These are phyloP conservation scores for Cataglyphis altisquamis DNA, from an alignment of 2,888 invertebrate genomes.

Conservation along the genomic window DNA sequence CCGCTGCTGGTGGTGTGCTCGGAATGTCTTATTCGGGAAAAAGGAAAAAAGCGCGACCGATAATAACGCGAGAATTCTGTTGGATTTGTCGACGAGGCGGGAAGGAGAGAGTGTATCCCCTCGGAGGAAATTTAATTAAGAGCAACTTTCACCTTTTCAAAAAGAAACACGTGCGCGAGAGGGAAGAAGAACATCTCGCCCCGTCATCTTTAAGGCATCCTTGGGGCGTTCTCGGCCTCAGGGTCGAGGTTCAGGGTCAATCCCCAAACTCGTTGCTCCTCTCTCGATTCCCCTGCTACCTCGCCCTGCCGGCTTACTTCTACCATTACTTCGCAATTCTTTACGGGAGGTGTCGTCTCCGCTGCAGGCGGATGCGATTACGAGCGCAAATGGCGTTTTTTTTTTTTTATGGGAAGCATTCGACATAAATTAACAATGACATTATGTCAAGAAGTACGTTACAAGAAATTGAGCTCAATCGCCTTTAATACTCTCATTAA, in stretches of 20 bases:
- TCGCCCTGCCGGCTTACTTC: constrained; percentile 49
- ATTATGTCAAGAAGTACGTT: neutral
- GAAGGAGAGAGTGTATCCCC: constrained; percentile 46
- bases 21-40: constrained; percentile 57
- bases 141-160: constrained; percentile 59
- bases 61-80: constrained; percentile 67
- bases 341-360: constrained; percentile 35
- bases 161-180: constrained; percentile 56
- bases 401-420: neutral
- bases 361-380: constrained; percentile 36
- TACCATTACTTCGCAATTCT: constrained; percentile 58
- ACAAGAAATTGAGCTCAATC: neutral
- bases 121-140: constrained; percentile 69
- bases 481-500: neutral
- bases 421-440: neutral
- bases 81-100: constrained; percentile 53
- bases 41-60: constrained; percentile 40
- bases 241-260: constrained; percentile 79
- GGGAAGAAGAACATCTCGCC: constrained; percentile 63
- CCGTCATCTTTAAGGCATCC: constrained; percentile 82
- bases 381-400: neutral
- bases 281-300: constrained; percentile 49
- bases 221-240: constrained; percentile 66
- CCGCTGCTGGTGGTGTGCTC: neutral
- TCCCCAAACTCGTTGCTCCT: constrained; percentile 67